These are phyloP conservation scores for Andricus grossulariae DNA, from an alignment of 1,140 invertebrate genomes.

Conservation along the genomic window DNA sequence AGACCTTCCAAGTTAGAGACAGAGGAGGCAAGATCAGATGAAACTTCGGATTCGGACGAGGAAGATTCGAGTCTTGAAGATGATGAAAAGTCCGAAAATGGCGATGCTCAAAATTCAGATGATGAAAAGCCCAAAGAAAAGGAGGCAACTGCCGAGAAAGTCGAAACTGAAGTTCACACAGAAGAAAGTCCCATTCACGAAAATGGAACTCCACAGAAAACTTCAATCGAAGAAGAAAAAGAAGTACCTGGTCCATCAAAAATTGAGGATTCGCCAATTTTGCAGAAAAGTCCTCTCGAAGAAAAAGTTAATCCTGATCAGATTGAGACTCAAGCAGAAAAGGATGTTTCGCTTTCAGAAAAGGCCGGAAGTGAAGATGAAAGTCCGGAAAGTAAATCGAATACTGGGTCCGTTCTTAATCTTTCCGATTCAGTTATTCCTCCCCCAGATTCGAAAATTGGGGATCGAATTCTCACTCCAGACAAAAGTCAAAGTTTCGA, in stretches of 20 bases:
- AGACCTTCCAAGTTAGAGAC: slow-evolving; percentile 24
- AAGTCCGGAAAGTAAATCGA: background rate
- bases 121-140: slow-evolving; percentile 1
- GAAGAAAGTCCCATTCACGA: background rate
- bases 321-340: background rate
- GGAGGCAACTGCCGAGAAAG: background rate
- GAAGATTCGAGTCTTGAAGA: slow-evolving; percentile 5
- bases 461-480: background rate
- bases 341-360: background rate
- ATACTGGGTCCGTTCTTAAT: background rate
- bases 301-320: background rate
- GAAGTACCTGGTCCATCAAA: background rate
- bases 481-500: slow-evolving; percentile 19
- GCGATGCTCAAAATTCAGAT: background rate
- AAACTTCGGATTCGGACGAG: slow-evolving; percentile 14
- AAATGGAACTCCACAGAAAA: slow-evolving; percentile 9
- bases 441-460: background rate
- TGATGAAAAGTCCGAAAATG: slow-evolving; percentile 23
- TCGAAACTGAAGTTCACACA: background rate
- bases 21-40: slow-evolving; percentile 19
- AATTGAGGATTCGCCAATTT: background rate
- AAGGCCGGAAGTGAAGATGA: background rate
- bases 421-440: background rate
- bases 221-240: background rate
- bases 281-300: background rate